These are phyloP conservation scores for Heliothis peltigera DNA, from an alignment of 2,888 invertebrate genomes.

Conservation along the genomic window DNA sequence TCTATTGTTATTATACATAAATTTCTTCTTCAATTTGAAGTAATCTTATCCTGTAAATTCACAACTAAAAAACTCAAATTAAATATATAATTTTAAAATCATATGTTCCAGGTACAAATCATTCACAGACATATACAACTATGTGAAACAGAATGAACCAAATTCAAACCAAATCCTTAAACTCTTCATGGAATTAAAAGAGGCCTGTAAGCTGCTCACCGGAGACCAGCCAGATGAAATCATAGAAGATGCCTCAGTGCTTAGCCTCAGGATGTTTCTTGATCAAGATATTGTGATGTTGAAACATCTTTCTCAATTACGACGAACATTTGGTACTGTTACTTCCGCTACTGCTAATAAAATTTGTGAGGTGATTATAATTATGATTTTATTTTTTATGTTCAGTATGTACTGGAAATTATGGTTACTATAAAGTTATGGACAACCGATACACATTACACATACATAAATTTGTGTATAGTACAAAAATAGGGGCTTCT, in stretches of 20 bases:
- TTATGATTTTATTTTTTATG: not conserved
- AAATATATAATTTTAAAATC: not conserved
- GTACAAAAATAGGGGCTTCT: too few relatives aligned
- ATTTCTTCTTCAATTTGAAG: too few relatives aligned
- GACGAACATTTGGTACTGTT: constrained; percentile 90
- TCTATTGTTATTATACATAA: too few relatives aligned
- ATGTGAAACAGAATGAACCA: constrained; percentile 79
- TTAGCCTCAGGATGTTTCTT: constrained; percentile 91
- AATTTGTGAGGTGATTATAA: constrained; percentile 87
- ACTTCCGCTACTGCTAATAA: constrained; percentile 87
- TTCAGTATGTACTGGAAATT: too few relatives aligned
- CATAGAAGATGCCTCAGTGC: constrained; percentile 91
- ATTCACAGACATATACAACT: constrained; percentile 85
- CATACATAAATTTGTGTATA: too few relatives aligned
- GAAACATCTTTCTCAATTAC: constrained; percentile 89
- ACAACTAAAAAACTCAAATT: too few relatives aligned
- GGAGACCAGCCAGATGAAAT: constrained; percentile 90
- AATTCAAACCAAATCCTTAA: constrained; percentile 76
- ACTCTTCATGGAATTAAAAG: constrained; percentile 73
- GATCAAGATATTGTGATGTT: constrained; percentile 90
- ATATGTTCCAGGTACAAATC: constrained; percentile 80
- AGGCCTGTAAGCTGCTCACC: constrained; percentile 80
- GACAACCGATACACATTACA: too few relatives aligned
- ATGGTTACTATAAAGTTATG: too few relatives aligned
- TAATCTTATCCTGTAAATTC: too few relatives aligned